These are phyloP conservation scores for Hermatobates lingyangjiaoensis DNA, from an alignment of 1,140 invertebrate species.

Conservation along the genomic window DNA sequence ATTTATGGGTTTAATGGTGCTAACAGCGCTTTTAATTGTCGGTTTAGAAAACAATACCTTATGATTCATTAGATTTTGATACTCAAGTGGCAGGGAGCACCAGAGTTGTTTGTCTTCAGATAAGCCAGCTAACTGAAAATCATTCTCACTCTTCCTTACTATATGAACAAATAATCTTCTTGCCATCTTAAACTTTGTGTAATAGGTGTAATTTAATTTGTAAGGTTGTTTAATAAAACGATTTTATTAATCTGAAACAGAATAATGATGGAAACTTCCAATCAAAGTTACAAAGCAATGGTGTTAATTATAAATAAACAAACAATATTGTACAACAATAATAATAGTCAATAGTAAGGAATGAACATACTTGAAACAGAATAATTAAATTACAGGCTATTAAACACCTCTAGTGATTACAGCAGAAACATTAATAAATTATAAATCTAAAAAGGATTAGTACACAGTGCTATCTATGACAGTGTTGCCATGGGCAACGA, in stretches of 20 bases:
- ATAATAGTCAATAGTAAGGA: too few relatives aligned
- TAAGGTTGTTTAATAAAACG: background rate
- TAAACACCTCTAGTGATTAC: too few relatives aligned
- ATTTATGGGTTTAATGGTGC: background rate
- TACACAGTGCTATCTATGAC: too few relatives aligned
- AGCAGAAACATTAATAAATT: too few relatives aligned
- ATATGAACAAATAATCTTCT: background rate
- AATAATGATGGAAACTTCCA: too few relatives aligned
- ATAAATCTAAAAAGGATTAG: too few relatives aligned
- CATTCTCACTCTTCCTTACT: background rate
- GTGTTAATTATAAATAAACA: too few relatives aligned
- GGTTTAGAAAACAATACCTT: constrained; percentile 1
- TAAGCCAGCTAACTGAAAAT: constrained; percentile 1
- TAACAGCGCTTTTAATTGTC: background rate
- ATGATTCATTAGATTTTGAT: background rate
- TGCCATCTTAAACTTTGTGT: background rate
- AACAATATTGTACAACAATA: too few relatives aligned
- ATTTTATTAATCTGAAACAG: background rate
- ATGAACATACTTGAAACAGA: too few relatives aligned
- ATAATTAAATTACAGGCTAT: too few relatives aligned
- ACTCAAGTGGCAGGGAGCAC: background rate
- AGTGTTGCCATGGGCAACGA: too few relatives aligned
- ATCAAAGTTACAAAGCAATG: too few relatives aligned
- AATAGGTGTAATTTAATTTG: constrained; percentile 2
- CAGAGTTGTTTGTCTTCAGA: background rate